Evolutionary conservation across 2,888 invertebrate species (phyloP).

Genomic region (Phanerotoma sp.): DNA sequence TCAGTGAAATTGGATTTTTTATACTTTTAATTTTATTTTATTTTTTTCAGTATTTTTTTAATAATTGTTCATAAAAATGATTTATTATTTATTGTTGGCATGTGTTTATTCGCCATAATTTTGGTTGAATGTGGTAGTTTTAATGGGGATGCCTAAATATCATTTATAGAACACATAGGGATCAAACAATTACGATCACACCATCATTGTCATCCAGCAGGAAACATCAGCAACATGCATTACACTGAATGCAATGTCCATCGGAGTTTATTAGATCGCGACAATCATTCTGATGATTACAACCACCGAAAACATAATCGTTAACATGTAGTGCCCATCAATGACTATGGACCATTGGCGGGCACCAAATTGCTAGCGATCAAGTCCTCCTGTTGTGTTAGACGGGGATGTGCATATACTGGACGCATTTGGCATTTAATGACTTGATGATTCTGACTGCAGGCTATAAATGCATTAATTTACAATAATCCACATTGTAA

Average conservation of each 20-base stretch:
- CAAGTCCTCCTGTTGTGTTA: constrained; percentile 35
- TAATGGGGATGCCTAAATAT: neutral
- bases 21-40: too few relatives aligned
- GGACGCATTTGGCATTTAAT: constrained; percentile 4
- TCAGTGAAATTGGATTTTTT: too few relatives aligned
- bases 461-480: too few relatives aligned
- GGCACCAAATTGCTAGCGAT: constrained; percentile 51
- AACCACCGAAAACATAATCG: constrained; percentile 56
- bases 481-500: neutral
- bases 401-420: constrained; percentile 58
- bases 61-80: too few relatives aligned
- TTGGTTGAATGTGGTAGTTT: constrained; percentile 18
- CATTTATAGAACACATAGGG: constrained; percentile 27
- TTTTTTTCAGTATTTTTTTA: too few relatives aligned
- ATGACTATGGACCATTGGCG: constrained; percentile 53
- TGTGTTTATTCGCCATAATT: constrained; percentile 19
- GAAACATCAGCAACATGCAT: constrained; percentile 26
- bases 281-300: constrained; percentile 57
- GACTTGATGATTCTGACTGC: constrained; percentile 3
- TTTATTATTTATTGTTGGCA: too few relatives aligned
- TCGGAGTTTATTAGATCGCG: constrained; percentile 52
- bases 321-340: constrained; percentile 55
- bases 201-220: constrained; percentile 47
- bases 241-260: constrained; percentile 8
- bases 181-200: constrained; percentile 42